Percentiles rank a stretch among this genome's conserved stretches.
Conservation (phyloP, 2,888 invertebrate genomes). For the Ichneumon xanthorius region DNA sequence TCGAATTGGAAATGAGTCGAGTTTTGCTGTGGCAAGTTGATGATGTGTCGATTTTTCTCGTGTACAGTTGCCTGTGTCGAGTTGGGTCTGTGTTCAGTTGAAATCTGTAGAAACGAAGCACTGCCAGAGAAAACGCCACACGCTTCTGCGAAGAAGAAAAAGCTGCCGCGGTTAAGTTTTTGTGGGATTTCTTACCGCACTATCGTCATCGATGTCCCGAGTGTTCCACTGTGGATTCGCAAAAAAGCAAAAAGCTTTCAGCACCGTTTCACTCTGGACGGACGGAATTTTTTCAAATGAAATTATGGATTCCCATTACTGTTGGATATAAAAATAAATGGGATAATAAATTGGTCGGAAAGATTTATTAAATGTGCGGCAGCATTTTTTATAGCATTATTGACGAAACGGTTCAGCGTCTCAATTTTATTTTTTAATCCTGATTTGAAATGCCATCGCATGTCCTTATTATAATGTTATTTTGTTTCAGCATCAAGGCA, state of each 20-base stretch:
- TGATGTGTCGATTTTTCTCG: too few species aligned
- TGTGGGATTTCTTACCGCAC: neutral
- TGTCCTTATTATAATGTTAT: neutral
- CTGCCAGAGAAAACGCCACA: neutral
- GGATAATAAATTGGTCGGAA: too few species aligned
- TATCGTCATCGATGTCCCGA: neutral
- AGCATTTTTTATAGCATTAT: too few species aligned
- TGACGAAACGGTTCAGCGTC: too few species aligned
- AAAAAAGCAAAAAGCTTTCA: neutral
- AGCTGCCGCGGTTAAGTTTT: neutral
- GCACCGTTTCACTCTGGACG: neutral
- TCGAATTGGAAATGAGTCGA: too few species aligned
- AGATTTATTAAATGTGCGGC: too few species aligned
- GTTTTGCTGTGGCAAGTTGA: too few species aligned
- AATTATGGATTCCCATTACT: neutral
- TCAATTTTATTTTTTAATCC: neutral
- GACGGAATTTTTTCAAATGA: neutral
- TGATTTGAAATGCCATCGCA: neutral
- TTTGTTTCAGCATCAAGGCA: slow-evolving; percentile 65
- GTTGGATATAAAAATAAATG: too few species aligned
- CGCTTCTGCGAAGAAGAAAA: neutral
- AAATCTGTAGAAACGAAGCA: too few species aligned
- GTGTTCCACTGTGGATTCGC: neutral
- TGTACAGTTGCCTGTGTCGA: too few species aligned
- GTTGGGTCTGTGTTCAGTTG: too few species aligned